Evolutionary conservation across 92 coral and sea anemone genomes (phyloP), one percentile per base, ranked within the genome.

Genomic region (Zoanthus gigantus): DNA sequence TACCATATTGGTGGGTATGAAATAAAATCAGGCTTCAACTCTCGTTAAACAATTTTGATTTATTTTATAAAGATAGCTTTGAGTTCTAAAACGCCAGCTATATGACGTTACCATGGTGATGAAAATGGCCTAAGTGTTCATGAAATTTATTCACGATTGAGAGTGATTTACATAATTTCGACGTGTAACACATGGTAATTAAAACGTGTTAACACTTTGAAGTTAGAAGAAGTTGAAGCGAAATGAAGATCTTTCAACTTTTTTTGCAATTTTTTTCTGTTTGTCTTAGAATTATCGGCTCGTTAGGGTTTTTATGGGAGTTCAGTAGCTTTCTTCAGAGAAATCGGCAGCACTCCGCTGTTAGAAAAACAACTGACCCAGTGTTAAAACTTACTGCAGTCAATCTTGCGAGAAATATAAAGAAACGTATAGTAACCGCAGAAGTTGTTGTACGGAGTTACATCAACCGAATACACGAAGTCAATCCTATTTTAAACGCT

Each of bases 401-500:
- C 32, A 87, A 47, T 10, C 72, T 94, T 3, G 92, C 86, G 31
- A 83, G 79, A 32, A 60, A 76, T 17, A 92, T 94, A 73, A 94
- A 93, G 34, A 44, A 91, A 57, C 94, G 94, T 1, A 61, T 60
- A 16, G 3, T 83, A 30, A 92, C 67, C 18, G 93, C 94, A 32
- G 94, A 87, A 68, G 78, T 73, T 46, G 81, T 91, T 0, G 85
- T 89, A 34, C 77, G 79, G 9, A 91, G 92, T 7, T 94, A 88
- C 45, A 88, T 92, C 50, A 83, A 86, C 69, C 86, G 98, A 47
- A 91, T 94, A 13, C 93, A 68, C 46, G 90, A 92, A 68, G 98
- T 94, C 13, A 94, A 94, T 52, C 95, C 95, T 6, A 42, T 93
- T 3, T 66, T 94, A 4, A 94, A 94, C 54, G 98, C 98, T 7